Conservation (phyloP, 1,140 invertebrate genomes). For the Lithobius niger region DNA sequence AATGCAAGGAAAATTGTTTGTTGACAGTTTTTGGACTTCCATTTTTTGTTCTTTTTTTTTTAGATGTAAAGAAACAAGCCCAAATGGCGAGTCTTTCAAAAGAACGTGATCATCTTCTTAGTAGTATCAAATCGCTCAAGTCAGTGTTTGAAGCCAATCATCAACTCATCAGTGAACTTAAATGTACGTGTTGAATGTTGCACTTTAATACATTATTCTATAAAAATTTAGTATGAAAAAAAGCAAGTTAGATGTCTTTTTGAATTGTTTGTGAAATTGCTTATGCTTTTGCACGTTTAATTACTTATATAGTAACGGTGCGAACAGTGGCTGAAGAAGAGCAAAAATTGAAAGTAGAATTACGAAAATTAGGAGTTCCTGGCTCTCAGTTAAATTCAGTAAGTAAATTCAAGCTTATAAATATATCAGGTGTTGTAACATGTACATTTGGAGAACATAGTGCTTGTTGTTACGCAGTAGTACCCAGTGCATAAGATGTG, state of each 20-base stretch:
- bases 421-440: too few relatives aligned
- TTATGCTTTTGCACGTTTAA: neutral
- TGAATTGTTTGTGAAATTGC: neutral
- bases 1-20: too few relatives aligned
- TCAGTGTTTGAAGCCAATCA: constrained; percentile 30
- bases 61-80: constrained; percentile 32
- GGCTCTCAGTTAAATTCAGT: neutral
- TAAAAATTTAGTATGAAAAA: neutral
- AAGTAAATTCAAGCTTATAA: neutral
- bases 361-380: neutral
- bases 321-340: neutral
- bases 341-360: neutral
- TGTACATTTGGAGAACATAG: too few relatives aligned
- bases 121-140: constrained; percentile 26
- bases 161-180: constrained; percentile 28
- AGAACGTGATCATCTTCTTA: constrained; percentile 27
- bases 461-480: too few relatives aligned
- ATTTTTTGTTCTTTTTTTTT: constrained; percentile 13
- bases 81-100: constrained; percentile 31
- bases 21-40: neutral
- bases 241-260: neutral
- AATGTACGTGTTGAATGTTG: constrained; percentile 23
- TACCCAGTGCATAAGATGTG: too few relatives aligned
- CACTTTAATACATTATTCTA: neutral
- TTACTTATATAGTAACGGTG: neutral